Percentiles rank a stretch among this genome's conserved stretches.
Conservation (phyloP, 1,140 invertebrate species). For the Neuroterus valhalla region DNA sequence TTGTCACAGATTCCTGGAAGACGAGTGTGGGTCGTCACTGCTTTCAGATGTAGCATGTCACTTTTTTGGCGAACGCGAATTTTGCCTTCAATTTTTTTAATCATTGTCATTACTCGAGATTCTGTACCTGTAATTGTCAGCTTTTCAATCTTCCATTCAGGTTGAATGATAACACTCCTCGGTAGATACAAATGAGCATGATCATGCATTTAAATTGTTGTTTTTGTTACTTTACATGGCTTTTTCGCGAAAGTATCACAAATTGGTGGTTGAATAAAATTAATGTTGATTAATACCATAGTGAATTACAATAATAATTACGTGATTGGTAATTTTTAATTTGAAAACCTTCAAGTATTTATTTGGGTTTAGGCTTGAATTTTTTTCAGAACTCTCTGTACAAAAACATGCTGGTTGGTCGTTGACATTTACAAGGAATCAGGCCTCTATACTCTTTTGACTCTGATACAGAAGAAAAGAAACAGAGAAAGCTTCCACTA, state of each 20-base stretch:
- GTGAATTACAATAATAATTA: too few relatives aligned
- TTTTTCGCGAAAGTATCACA: too few relatives aligned
- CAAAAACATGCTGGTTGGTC: neutral
- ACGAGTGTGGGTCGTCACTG: slow-evolving; percentile 17
- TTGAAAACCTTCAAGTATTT: neutral
- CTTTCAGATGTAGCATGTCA: slow-evolving; percentile 8
- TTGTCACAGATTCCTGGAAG: slow-evolving; percentile 22
- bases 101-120: slow-evolving; percentile 7
- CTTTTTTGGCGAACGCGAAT: neutral
- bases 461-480: slow-evolving; percentile 19
- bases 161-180: too few relatives aligned
- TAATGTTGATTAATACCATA: too few relatives aligned
- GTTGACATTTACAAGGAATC: neutral
- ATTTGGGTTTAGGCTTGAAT: too few relatives aligned
- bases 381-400: neutral
- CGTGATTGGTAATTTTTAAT: neutral
- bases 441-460: neutral
- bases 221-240: too few relatives aligned
- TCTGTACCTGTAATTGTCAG: neutral
- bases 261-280: too few relatives aligned
- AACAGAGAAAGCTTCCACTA: slow-evolving; percentile 30
- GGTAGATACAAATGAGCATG: too few relatives aligned
- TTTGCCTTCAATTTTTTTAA: neutral
- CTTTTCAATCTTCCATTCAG: neutral
- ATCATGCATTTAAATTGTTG: too few relatives aligned